phyloP scores from a whole-genome alignment of 1,140 invertebrate genomes.

The Drosophila repletoides region DNA sequence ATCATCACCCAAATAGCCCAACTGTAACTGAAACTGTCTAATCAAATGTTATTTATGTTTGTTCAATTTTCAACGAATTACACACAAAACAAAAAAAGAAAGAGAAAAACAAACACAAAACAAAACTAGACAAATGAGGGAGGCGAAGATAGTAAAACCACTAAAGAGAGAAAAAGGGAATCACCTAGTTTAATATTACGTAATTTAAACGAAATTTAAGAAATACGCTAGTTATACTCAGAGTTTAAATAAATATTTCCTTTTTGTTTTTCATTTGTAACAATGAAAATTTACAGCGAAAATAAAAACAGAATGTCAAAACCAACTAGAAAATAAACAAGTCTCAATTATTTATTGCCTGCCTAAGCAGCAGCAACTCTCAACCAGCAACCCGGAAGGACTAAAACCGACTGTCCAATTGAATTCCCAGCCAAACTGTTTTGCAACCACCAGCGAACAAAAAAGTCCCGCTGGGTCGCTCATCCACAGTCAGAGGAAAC shows the following conservation, averaged over 20 bases:
- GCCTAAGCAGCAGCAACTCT: too few species aligned
- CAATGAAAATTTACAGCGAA: conserved; percentile 74
- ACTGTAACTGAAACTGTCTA: not conserved
- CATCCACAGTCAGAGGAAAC: too few species aligned
- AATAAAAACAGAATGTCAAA: conserved; percentile 78
- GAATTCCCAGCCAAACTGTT: not conserved
- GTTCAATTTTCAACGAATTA: conserved; percentile 23
- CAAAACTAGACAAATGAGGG: conserved; percentile 63
- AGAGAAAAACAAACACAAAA: conserved; percentile 15
- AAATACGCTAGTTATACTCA: conserved; percentile 75
- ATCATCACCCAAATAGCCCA: not conserved
- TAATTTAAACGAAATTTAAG: conserved; percentile 76
- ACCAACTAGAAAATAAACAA: conserved; percentile 31
- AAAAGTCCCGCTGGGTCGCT: not conserved
- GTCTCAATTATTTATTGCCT: conserved; percentile 17
- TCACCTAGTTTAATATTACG: conserved; percentile 77
- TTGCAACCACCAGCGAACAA: conserved; percentile 28
- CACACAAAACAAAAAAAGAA: conserved; percentile 3
- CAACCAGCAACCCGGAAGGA: conserved; percentile 29
- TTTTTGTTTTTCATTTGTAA: conserved; percentile 74
- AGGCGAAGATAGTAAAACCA: conserved; percentile 41
- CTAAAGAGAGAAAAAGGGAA: conserved; percentile 48
- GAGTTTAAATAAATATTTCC: conserved; percentile 46
- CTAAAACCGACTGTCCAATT: conserved; percentile 25
- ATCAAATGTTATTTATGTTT: conserved; percentile 9